Evolutionary conservation across 2,797 vertebrate genomes (phyloP), one percentile per base, ranked within the genome.

Genomic region (Merluccius polli): DNA sequence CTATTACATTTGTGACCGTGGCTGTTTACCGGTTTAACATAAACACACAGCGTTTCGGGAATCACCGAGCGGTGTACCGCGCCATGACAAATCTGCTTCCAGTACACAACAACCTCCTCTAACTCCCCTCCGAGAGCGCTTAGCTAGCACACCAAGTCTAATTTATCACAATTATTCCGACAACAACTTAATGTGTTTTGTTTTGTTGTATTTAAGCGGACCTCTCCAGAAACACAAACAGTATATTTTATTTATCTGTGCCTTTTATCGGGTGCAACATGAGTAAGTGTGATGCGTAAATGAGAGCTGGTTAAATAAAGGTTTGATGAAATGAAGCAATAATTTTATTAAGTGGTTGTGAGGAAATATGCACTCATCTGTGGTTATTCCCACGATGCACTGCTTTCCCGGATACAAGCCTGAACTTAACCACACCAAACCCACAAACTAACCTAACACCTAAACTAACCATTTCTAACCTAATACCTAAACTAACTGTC

Each of bases 1-100:
- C 70, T 75, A 76, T 85, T 87, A 78, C 86, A 83, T 78, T 48
- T 76, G 73, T 73, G 69, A 32, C 80, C 80, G 77, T 78, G 73
- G 78, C 81, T 72, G 73, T 75, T 71, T 84, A 85, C 35, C 82
- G 84, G 71, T 78, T 71, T 79, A 81, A 86, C 67, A 69, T 65
- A 70, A 70, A 69, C 67, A 52, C 77, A 81, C 31, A 74, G 48
- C 6, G 48, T 21, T 52, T 21, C 4, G 48, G 48, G 48, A 21
- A 52, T 52, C 21, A 52, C 48, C 48, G 4, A 16, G 12, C 48
- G 7, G 16, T 52, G 48, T 52, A 52, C 21, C 48, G 48, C 48
- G 0, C 48, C 48, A 21, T 71, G 63, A 72, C 24, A 81, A 75
- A 75, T 48, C 5, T 8, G 63, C 38, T 32, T 15, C 10, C 48